Conservation (phyloP, 1,140 invertebrate genomes). For the Odontomachus brunneus region DNA sequence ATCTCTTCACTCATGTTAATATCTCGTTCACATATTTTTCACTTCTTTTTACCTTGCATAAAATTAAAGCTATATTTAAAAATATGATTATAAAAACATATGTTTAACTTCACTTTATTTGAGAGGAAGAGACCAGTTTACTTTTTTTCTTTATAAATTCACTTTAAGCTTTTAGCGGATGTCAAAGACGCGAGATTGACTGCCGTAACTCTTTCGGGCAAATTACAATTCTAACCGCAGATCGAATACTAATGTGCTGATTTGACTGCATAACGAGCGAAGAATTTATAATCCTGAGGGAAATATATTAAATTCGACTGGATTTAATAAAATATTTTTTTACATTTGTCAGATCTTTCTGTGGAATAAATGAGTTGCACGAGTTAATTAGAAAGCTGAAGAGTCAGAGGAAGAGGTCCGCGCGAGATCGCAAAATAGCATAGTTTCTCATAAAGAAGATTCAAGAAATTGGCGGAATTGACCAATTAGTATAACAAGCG, state of each 20-base stretch:
- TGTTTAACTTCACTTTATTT: too few species aligned
- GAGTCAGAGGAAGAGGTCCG: too few species aligned
- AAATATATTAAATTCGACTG: not conserved
- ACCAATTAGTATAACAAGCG: not conserved
- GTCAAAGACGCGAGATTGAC: not conserved
- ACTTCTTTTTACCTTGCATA: too few species aligned
- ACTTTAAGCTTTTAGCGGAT: too few species aligned
- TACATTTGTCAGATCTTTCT: too few species aligned
- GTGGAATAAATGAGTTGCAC: not conserved
- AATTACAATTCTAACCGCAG: not conserved
- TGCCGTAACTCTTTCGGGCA: not conserved
- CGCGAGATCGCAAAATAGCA: not conserved
- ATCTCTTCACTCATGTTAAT: too few species aligned
- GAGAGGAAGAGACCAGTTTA: too few species aligned
- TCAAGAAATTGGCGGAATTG: not conserved
- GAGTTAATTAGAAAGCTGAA: not conserved
- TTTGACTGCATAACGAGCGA: constrained; percentile 25
- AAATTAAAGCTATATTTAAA: too few species aligned
- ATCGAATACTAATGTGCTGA: constrained; percentile 10
- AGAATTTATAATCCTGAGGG: not conserved
- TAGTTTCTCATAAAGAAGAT: not conserved
- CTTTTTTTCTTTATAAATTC: too few species aligned
- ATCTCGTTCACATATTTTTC: too few species aligned
- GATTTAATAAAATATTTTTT: not conserved
- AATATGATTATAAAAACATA: too few species aligned